These are phyloP conservation scores for Drosophila algonquin DNA, from an alignment of 2,888 invertebrate species.

Conservation along the genomic window DNA sequence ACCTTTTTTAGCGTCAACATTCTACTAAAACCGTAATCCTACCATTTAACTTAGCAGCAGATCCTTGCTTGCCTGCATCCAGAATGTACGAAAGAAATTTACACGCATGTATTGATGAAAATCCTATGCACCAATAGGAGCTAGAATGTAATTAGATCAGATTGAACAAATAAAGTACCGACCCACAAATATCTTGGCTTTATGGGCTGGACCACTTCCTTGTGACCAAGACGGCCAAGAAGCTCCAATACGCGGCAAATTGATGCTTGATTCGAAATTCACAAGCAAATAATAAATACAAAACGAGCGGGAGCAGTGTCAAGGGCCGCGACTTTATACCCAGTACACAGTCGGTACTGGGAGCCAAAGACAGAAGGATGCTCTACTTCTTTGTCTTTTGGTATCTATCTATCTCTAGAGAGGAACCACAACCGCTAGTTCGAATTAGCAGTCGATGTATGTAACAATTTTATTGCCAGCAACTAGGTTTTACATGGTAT, in stretches of 20 bases:
- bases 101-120: not conserved
- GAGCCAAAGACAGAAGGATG: too few species aligned
- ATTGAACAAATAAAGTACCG: slow-evolving; percentile 25
- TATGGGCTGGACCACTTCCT: too few species aligned
- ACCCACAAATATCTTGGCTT: not conserved
- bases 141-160: slow-evolving; percentile 28
- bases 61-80: slow-evolving; percentile 6
- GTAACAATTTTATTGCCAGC: slow-evolving; percentile 50
- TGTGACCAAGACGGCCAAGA: too few species aligned
- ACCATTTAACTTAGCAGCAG: not conserved
- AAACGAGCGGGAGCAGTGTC: too few species aligned
- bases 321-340: too few species aligned
- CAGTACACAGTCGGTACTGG: too few species aligned
- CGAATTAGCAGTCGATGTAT: slow-evolving; percentile 2
- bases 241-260: too few species aligned
- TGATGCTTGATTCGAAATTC: too few species aligned
- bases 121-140: slow-evolving; percentile 1
- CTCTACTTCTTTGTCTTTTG: too few species aligned
- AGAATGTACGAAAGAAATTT: slow-evolving; percentile 18
- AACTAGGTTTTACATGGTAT: slow-evolving; percentile 10
- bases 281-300: not conserved
- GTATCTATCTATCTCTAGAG: too few species aligned
- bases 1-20: slow-evolving; percentile 8
- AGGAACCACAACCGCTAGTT: too few species aligned
- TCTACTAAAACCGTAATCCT: not conserved